Evolutionary conservation across 2,113 vertebrate genomes (phyloP).

Genomic region (Megaceryle maxima): DNA sequence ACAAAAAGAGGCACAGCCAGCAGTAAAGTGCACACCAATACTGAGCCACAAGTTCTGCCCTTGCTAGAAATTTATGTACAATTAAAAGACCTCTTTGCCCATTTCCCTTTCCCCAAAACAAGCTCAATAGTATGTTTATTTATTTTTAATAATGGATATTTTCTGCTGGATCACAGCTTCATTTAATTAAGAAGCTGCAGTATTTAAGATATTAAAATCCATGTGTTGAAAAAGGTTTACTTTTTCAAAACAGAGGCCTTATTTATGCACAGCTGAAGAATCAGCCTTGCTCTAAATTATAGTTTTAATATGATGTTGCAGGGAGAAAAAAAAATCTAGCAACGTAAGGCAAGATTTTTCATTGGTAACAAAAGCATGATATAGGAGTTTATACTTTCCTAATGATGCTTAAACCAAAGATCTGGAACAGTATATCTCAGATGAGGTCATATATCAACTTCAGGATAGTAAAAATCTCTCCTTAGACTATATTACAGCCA

Average conservation of each 20-base stretch:
- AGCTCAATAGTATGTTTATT: slow-evolving; percentile 62
- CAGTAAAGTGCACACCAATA: not conserved
- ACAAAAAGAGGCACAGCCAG: slow-evolving; percentile 20
- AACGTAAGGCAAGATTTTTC: slow-evolving; percentile 10
- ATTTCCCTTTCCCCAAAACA: not conserved
- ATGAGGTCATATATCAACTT: slow-evolving; percentile 73
- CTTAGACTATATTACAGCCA: slow-evolving; percentile 69
- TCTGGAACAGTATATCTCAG: slow-evolving; percentile 60
- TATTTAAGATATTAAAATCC: slow-evolving; percentile 60
- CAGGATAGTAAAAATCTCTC: slow-evolving; percentile 65
- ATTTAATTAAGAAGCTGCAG: slow-evolving; percentile 59
- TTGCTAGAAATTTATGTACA: slow-evolving; percentile 5
- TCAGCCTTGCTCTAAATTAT: slow-evolving; percentile 40
- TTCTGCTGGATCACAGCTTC: slow-evolving; percentile 50
- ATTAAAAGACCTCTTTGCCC: not conserved
- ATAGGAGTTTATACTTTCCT: slow-evolving; percentile 59
- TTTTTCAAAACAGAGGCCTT: slow-evolving; percentile 37
- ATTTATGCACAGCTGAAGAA: slow-evolving; percentile 58
- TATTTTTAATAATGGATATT: slow-evolving; percentile 62
- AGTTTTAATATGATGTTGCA: slow-evolving; percentile 50
- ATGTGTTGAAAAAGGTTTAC: slow-evolving; percentile 3
- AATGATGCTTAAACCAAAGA: slow-evolving; percentile 73
- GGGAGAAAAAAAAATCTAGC: not conserved
- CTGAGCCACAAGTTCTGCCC: slow-evolving; percentile 19
- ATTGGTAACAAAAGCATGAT: slow-evolving; percentile 46